Percentiles rank a stretch among this genome's conserved stretches.
These are phyloP conservation scores for Drosophila fungiperda DNA, from an alignment of 2,888 invertebrate species.

Conservation along the genomic window DNA sequence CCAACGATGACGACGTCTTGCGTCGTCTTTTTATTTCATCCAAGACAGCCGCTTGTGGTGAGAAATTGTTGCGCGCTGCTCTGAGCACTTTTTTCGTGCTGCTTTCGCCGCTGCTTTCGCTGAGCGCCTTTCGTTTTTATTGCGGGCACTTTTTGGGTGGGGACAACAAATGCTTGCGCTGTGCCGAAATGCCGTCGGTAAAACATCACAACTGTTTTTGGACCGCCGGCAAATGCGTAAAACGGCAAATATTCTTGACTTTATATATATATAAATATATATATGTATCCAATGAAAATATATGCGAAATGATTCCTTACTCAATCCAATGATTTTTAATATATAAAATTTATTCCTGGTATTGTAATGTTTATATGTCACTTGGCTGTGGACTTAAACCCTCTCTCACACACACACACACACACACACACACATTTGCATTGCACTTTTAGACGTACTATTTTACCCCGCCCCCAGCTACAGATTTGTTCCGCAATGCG, in stretches of 20 bases:
- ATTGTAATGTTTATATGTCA: neutral
- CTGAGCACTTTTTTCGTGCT: slow-evolving; percentile 47
- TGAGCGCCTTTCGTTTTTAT: slow-evolving; percentile 73
- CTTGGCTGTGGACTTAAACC: neutral
- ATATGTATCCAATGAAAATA: no score
- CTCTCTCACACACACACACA: neutral
- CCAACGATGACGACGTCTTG: slow-evolving; percentile 32
- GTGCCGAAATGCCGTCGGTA: slow-evolving; percentile 58
- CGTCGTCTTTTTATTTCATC: slow-evolving; percentile 37
- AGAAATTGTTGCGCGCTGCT: slow-evolving; percentile 75
- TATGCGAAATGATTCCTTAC: no score
- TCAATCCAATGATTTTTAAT: neutral
- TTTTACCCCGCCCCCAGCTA: slow-evolving; percentile 1
- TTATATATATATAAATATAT: neutral
- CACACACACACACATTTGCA: slow-evolving; percentile 10
- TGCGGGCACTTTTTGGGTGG: slow-evolving; percentile 39
- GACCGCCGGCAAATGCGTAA: slow-evolving; percentile 63
- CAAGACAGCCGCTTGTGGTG: slow-evolving; percentile 76
- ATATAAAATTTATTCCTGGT: neutral
- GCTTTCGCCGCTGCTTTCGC: slow-evolving; percentile 17
- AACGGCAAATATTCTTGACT: neutral
- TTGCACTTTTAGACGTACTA: slow-evolving; percentile 6
- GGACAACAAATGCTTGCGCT: slow-evolving; percentile 9
- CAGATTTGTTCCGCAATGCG: slow-evolving; percentile 55
- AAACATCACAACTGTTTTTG: slow-evolving; percentile 32